Evolutionary conservation across 2,888 invertebrate genomes (phyloP), one percentile per base, ranked within the genome.

Genomic region (Argyresthia albistria): DNA sequence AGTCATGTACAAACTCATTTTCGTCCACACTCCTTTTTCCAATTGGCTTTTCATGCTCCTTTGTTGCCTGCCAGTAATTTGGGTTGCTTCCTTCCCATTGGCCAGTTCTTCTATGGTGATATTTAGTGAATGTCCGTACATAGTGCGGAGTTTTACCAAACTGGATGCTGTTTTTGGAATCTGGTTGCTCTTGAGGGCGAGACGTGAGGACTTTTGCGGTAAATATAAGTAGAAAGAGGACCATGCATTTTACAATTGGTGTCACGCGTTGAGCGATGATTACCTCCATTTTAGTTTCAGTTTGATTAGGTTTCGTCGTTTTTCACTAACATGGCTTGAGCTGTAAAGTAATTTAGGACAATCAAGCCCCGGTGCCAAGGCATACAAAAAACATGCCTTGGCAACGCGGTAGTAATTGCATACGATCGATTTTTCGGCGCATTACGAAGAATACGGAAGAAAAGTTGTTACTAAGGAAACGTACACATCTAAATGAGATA

Each of bases 71-170:
- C 70, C 70, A 74, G 54, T 78, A 69, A 54, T 60, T 67, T 51
- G 12, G 14, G 54, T 80, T 80, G 43, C 51, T 69, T 70, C 9
- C 43, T 6, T 77, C 77, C 77, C 80, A 76, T 43, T 80, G 81
- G 53, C 74, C 81, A 15, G 81, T 80, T 54, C 87, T 70, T 60
- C 82, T 76, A 54, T 87, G 87, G 43, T 86, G 87, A 52, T 86
- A 83, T 66, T 86, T 87, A 0, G 83, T 86, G 57, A 86, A 87
- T 4, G 84, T 83, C 47, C 87, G 70, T n/a, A 86, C 83, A 61
- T 82, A 87, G 58, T 81, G 77, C 0, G 73, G 59, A 2, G 84
- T 76, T 59, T 81, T 87, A 11, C 66, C 59, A 35, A 7, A 8
- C 42, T 83, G 80, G 56, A 84, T 81, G 12, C 67, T 72, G 60